These are phyloP conservation scores for Acrocephalus arundinaceus DNA, from an alignment of 2,113 vertebrate species.

Conservation along the genomic window DNA sequence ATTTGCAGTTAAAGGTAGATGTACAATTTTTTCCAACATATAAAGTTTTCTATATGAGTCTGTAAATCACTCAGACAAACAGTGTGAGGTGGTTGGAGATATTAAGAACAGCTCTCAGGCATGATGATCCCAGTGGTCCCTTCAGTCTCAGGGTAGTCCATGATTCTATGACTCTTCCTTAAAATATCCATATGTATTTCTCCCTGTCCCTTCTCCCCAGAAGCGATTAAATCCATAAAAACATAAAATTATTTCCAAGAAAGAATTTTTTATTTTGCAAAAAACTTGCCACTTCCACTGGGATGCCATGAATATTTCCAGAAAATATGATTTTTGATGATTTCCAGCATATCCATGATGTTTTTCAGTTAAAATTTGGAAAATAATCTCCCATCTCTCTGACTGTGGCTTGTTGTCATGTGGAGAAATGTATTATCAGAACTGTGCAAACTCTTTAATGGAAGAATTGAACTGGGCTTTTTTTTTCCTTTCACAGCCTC, in stretches of 20 bases:
- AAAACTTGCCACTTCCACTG: not conserved
- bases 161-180: not conserved
- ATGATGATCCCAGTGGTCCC: not conserved
- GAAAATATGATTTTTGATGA: not conserved
- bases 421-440: not conserved
- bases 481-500: not conserved
- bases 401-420: not conserved
- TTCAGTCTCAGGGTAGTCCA: not conserved
- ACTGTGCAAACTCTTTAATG: not conserved
- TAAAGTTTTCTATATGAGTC: not conserved
- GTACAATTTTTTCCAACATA: not conserved
- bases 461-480: not conserved
- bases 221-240: not conserved
- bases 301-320: not conserved
- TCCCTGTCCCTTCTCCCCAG: not conserved
- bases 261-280: not conserved
- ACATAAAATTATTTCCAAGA: not conserved
- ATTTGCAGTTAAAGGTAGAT: not conserved
- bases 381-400: not conserved
- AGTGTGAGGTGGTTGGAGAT: not conserved
- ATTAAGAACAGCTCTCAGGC: not conserved
- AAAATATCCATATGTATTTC: not conserved
- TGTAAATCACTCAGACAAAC: not conserved
- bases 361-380: not conserved
- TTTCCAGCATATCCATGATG: not conserved